Evolutionary conservation across 1,140 invertebrate genomes (phyloP), one percentile per base, ranked within the genome.

Genomic region (Hycleus cichorii): DNA sequence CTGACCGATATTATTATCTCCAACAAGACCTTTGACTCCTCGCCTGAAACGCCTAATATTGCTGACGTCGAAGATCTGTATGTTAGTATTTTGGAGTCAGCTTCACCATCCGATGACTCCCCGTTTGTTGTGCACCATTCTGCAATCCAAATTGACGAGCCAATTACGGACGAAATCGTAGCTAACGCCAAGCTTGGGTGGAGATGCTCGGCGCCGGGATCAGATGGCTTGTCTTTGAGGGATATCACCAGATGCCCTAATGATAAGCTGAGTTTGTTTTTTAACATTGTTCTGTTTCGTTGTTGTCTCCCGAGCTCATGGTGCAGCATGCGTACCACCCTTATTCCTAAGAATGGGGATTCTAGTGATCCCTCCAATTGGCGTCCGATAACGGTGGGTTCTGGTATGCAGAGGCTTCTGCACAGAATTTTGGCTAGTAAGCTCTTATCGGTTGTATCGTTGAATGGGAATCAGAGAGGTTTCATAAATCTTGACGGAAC

Each of bases 301-400:
- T 44, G 49, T 9, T 3, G 27, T 1, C 44, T 39, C 7, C 44
- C 56, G 5, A 38, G 44, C 0, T 5, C 47, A 1, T 63, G 61
- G 57, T 10, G 32, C 3, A 9, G 1, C 2, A 24, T 46, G 2
- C 39, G 62, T 10, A 64, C 58, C 2, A 49, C 60, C 2, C 49
- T 66, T 3, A 57, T 66, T 6, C 58, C 59, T 0, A 66, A 64
- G 32, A 24, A 52, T 3, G 58, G 49, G 1, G 58, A 62, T 48
- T 11, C 32, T 0, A 42, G 0, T 2, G 40, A 62, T 12, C 39
- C 60, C 0, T 38, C 39, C 32, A 64, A 66, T 53, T 67, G 65
- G 63, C 26, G 75, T 24, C 74, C 75, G 6, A 76, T 78, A 1
- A 72, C 73, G n/a, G 69, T 12, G 12, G 12, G 12, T 12, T 12